These are phyloP conservation scores for Parauchenoglanis ngamensis DNA, from an alignment of 2,797 vertebrate genomes.

Conservation along the genomic window DNA sequence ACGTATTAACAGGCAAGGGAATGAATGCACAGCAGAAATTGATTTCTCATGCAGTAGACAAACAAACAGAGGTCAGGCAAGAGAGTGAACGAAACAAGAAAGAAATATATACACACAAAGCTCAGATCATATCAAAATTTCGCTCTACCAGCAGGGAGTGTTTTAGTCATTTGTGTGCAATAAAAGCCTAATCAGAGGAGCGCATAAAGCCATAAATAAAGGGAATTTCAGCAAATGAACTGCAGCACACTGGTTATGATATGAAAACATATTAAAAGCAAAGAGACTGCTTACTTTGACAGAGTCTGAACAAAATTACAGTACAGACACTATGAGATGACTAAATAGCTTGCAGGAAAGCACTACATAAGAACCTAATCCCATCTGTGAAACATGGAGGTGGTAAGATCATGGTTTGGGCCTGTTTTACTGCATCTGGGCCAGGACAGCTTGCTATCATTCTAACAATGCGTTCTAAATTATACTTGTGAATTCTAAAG, in stretches of 20 bases:
- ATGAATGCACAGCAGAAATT: slow-evolving; percentile 45
- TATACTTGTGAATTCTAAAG: too few relatives aligned
- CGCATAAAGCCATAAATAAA: not conserved
- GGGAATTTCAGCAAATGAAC: not conserved
- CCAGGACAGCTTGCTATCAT: too few relatives aligned
- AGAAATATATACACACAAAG: not conserved
- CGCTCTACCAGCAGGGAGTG: too few relatives aligned
- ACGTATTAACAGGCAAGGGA: slow-evolving; percentile 17
- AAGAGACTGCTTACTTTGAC: not conserved
- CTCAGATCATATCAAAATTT: not conserved
- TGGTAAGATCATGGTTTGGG: too few relatives aligned
- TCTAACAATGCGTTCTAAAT: too few relatives aligned
- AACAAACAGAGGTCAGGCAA: slow-evolving; percentile 56
- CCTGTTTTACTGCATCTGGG: too few relatives aligned
- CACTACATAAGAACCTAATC: too few relatives aligned
- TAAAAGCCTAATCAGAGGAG: not conserved
- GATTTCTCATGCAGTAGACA: slow-evolving; percentile 64
- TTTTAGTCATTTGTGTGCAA: not conserved
- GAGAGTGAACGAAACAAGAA: slow-evolving; percentile 70
- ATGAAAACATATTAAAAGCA: not conserved
- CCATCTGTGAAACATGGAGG: too few relatives aligned
- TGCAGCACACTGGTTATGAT: not conserved
- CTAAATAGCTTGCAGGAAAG: not conserved
- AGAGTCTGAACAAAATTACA: not conserved
- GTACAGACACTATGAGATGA: not conserved